Evolutionary conservation across 1,140 invertebrate species (phyloP).

Genomic region (Heliconius hewitsoni): DNA sequence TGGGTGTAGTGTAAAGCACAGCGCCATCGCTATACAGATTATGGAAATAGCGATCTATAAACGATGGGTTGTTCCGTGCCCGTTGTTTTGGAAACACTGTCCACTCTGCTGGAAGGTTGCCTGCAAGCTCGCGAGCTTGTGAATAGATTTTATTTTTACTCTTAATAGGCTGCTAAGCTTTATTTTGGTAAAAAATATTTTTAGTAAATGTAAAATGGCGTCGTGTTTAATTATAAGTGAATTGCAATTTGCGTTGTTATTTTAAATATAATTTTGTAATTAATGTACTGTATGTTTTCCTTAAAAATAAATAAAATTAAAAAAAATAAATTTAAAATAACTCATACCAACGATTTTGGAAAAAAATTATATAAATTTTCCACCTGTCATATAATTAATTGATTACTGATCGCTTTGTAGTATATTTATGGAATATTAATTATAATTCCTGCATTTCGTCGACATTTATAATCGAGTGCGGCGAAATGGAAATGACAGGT

Average conservation of each 20-base stretch:
- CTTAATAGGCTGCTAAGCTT: slow-evolving; percentile 10
- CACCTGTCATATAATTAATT: background rate
- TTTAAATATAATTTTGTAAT: too few relatives aligned
- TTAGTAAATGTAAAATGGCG: background rate
- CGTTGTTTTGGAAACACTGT: slow-evolving; percentile 32
- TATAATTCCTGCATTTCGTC: background rate
- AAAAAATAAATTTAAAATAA: background rate
- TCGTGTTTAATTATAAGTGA: background rate
- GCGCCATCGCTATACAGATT: background rate
- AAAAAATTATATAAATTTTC: background rate
- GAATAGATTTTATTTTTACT: slow-evolving; percentile 32
- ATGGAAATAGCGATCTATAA: slow-evolving; percentile 32
- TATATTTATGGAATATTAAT: background rate
- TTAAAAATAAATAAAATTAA: too few relatives aligned
- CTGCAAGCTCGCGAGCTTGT: slow-evolving; percentile 19
- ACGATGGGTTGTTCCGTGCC: slow-evolving; percentile 28
- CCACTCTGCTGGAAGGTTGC: slow-evolving; percentile 29
- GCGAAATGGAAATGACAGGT: slow-evolving; percentile 1
- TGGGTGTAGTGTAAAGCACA: background rate
- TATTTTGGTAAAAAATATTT: slow-evolving; percentile 18
- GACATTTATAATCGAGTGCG: background rate
- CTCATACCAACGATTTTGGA: background rate
- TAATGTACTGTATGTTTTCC: too few relatives aligned
- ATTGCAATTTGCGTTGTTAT: background rate
- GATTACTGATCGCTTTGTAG: background rate